A percentile compares a stretch with the other conserved stretches of the same genome.
These are phyloP conservation scores for Drosophila prosaltans DNA, from an alignment of 1,140 invertebrate species.

Conservation along the genomic window DNA sequence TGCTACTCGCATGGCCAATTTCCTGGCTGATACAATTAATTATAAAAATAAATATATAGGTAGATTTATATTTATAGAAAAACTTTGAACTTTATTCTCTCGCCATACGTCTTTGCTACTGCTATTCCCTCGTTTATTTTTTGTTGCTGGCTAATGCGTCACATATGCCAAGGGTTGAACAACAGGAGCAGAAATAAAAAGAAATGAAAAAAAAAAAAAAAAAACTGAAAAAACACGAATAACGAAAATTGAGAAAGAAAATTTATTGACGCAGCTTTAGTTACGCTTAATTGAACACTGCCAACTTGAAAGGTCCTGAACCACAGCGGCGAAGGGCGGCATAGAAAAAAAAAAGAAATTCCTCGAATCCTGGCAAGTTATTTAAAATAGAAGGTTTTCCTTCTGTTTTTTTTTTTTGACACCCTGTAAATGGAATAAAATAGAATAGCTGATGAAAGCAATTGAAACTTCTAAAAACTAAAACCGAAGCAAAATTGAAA, in stretches of 20 bases:
- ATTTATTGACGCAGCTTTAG: slow-evolving; percentile 68
- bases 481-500: no score
- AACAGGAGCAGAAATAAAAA: slow-evolving; percentile 8
- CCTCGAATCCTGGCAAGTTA: slow-evolving; percentile 55
- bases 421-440: neutral
- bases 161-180: slow-evolving; percentile 67
- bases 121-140: no score
- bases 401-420: neutral
- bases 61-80: slow-evolving; percentile 43
- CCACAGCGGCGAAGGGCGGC: neutral
- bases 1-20: slow-evolving; percentile 40
- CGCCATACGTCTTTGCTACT: neutral
- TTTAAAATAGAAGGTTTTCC: slow-evolving; percentile 59
- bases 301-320: slow-evolving; percentile 67
- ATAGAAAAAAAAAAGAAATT: slow-evolving; percentile 19
- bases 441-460: neutral
- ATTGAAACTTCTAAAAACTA: no score
- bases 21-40: slow-evolving; percentile 67
- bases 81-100: slow-evolving; percentile 62
- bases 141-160: slow-evolving; percentile 42
- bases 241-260: slow-evolving; percentile 29
- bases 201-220: neutral
- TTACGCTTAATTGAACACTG: slow-evolving; percentile 79
- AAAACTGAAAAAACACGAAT: slow-evolving; percentile 15
- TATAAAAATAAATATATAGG: slow-evolving; percentile 72